Evolutionary conservation across 2,113 vertebrate species (phyloP), one percentile per base, ranked within the genome.

Genomic region (Zosterops pallidus): DNA sequence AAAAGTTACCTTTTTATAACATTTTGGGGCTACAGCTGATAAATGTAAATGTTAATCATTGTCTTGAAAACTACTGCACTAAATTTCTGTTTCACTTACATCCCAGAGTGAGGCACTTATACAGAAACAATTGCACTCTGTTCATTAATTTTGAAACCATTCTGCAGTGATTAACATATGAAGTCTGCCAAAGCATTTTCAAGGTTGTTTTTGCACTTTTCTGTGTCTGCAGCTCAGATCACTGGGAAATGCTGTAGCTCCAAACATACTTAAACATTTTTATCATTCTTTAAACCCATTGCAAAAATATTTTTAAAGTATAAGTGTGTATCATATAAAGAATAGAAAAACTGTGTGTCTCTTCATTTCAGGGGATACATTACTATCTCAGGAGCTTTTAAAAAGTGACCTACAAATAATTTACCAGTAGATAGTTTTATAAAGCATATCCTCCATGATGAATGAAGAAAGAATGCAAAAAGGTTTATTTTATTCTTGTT

Each of bases 61-160:
- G 49, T 53, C 77, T 96, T 78, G 65, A 53, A 93, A 93, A 91
- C 50, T 92, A 47, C 59, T 49, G 13, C 8, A 47, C 25, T 59
- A 76, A 82, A 85, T 71, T 90, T 90, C 75, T 91, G 35, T 83
- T 95, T 90, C 93, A 80, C 74, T 94, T 83, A 26, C 22, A 88
- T 65, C 74, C 70, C 59, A 77, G 84, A 81, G 53, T 2, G 23
- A 69, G 80, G 75, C 79, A 92, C 87, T 97, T 94, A 72, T 25
- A 91, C 37, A 94, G 96, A 96, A 96, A 96, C 63, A 97, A 95
- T 62, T 95, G 83, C 93, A 93, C 67, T 95, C 87, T 85, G 46
- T 84, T 95, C 82, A 91, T 97, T 98, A 95, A 97, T 96, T 96
- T 87, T 91, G 92, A 97, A 97, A 81, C 69, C 39, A 41, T 90